phyloP scores from a whole-genome alignment of 2,797 vertebrate species.

The Anas georgica region DNA sequence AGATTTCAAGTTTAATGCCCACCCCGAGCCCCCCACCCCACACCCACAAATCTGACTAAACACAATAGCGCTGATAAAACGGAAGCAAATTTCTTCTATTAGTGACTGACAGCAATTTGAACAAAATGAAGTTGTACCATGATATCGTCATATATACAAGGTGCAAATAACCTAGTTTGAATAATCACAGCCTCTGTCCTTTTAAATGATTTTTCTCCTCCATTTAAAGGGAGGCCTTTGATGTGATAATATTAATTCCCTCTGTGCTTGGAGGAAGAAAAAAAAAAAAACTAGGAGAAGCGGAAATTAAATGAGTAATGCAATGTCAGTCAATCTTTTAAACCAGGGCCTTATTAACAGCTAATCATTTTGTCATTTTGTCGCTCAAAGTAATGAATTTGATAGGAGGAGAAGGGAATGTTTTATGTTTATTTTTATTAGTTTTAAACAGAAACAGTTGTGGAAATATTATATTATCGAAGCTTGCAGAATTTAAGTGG shows the following conservation, averaged over 20 bases:
- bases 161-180: slow-evolving; percentile 95
- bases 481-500: slow-evolving; percentile 72
- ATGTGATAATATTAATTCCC: slow-evolving; percentile 98
- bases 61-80: slow-evolving; percentile 92
- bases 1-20: slow-evolving; percentile 88
- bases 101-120: slow-evolving; percentile 93
- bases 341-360: slow-evolving; percentile 92
- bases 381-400: slow-evolving; percentile 85
- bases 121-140: slow-evolving; percentile 95
- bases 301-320: slow-evolving; percentile 97
- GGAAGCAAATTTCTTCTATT: slow-evolving; percentile 93
- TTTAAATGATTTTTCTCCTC: slow-evolving; percentile 94
- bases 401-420: slow-evolving; percentile 79
- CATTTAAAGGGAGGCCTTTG: slow-evolving; percentile 93
- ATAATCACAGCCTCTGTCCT: slow-evolving; percentile 95
- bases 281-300: slow-evolving; percentile 79
- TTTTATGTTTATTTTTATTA: slow-evolving; percentile 83
- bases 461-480: slow-evolving; percentile 78
- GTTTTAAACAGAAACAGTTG: slow-evolving; percentile 84
- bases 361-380: slow-evolving; percentile 94
- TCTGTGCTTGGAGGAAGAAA: slow-evolving; percentile 80
- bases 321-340: slow-evolving; percentile 92
- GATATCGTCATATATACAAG: slow-evolving; percentile 89
- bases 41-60: slow-evolving; percentile 77
- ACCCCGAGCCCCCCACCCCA: slow-evolving; percentile 66